Percentiles rank a stretch among this genome's conserved stretches.
phyloP scores from a whole-genome alignment of 2,113 vertebrate genomes.

The Vanacampus margaritifer region DNA sequence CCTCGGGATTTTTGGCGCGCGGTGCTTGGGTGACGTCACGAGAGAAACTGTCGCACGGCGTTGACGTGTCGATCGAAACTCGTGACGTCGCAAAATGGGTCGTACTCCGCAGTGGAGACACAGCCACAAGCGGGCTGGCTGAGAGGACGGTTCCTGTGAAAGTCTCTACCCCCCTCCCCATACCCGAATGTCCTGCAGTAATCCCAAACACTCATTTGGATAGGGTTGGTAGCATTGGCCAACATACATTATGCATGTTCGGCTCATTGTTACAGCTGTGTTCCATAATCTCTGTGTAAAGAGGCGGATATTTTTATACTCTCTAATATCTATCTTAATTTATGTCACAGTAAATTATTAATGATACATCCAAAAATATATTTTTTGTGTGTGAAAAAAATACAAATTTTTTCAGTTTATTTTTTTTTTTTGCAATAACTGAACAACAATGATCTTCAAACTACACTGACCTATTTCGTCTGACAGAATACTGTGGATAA shows the following conservation, averaged over 20 bases:
- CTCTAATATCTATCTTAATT: neutral
- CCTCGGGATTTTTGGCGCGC: too few species aligned
- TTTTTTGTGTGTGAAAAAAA: neutral
- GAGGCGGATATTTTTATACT: neutral
- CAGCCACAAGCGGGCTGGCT: too few species aligned
- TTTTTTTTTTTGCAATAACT: neutral
- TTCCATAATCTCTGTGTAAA: conserved; percentile 6
- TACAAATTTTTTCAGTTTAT: neutral
- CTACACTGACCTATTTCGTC: conserved; percentile 13
- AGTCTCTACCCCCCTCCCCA: too few species aligned
- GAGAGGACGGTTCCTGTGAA: too few species aligned
- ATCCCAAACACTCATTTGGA: neutral
- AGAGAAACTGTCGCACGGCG: too few species aligned
- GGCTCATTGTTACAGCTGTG: neutral
- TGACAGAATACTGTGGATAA: conserved; percentile 87
- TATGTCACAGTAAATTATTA: neutral
- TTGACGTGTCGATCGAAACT: too few species aligned
- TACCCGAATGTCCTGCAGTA: too few species aligned
- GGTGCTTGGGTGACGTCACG: too few species aligned
- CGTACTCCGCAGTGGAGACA: too few species aligned
- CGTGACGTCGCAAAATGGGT: too few species aligned
- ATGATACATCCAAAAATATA: too few species aligned
- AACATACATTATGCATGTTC: neutral
- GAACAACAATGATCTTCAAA: neutral
- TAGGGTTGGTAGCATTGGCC: neutral